These are phyloP conservation scores for Auanema sp. DNA, from an alignment of 2,888 invertebrate species.

Conservation along the genomic window DNA sequence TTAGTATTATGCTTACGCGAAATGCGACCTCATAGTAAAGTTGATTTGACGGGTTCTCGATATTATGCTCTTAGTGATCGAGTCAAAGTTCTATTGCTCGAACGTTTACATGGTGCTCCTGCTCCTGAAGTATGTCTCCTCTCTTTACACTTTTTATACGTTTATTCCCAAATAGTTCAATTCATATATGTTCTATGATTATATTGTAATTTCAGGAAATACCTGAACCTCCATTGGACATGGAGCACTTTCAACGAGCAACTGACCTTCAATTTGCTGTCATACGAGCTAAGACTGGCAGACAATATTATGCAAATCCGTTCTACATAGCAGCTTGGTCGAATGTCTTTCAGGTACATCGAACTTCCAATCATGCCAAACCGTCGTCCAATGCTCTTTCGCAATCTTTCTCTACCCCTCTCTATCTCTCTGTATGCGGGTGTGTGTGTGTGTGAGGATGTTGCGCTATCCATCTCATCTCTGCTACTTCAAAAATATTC, in stretches of 20 bases:
- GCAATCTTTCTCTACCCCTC: too few species aligned
- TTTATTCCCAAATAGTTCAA: background rate
- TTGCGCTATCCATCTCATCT: too few species aligned
- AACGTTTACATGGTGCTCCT: constrained; percentile 60
- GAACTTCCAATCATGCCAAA: too few species aligned
- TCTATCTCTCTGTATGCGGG: too few species aligned
- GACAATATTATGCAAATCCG: constrained; percentile 62
- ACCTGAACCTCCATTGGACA: constrained; percentile 60
- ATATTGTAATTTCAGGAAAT: constrained; percentile 50
- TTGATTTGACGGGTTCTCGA: constrained; percentile 58
- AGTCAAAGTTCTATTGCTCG: constrained; percentile 62
- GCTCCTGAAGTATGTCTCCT: constrained; percentile 52
- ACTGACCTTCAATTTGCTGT: constrained; percentile 60
- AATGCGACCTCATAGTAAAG: constrained; percentile 57
- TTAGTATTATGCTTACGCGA: constrained; percentile 61
- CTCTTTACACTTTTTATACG: background rate
- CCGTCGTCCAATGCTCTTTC: background rate
- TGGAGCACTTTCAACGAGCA: constrained; percentile 56
- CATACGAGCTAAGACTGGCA: constrained; percentile 60
- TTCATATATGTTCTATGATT: background rate
- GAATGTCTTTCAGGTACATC: constrained; percentile 55
- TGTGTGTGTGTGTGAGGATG: too few species aligned
- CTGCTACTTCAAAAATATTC: too few species aligned
- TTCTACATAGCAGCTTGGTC: constrained; percentile 64
- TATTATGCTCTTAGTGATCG: constrained; percentile 62